These are phyloP conservation scores for Caenorhabditis sp. DNA, from an alignment of 2,888 invertebrate genomes.

Conservation along the genomic window DNA sequence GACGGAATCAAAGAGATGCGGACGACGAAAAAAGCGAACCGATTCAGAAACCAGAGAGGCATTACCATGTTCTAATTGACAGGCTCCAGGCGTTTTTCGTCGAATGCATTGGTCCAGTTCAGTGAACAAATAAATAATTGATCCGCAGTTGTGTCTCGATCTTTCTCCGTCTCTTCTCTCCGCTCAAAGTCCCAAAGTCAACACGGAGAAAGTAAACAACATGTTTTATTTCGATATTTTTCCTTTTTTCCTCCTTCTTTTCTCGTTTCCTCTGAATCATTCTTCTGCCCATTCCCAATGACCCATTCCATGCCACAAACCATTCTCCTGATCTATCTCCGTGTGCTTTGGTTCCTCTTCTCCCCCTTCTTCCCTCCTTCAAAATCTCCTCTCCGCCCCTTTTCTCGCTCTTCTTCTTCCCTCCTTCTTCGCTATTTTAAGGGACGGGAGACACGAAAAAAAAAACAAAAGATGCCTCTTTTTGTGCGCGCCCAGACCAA, in stretches of 20 bases:
- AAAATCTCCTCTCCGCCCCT: neutral
- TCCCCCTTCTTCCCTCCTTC: neutral
- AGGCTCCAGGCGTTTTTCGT: no score
- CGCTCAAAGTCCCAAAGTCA: slow-evolving; percentile 13
- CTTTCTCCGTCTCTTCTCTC: neutral
- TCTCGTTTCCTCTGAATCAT: neutral
- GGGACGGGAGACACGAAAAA: neutral
- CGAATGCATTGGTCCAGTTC: neutral
- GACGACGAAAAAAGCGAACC: neutral
- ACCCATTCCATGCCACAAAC: neutral
- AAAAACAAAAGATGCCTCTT: slow-evolving; percentile 21
- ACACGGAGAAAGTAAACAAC: slow-evolving; percentile 11
- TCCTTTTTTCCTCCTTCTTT: neutral
- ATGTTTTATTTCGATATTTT: neutral
- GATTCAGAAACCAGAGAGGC: neutral
- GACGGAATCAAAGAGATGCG: slow-evolving; percentile 24
- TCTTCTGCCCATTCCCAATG: neutral
- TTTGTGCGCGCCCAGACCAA: slow-evolving; percentile 4
- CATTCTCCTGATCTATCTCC: neutral
- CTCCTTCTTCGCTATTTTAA: neutral
- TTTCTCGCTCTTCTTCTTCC: neutral
- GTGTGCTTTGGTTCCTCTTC: neutral
- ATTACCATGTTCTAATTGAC: slow-evolving; percentile 12
- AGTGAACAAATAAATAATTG: slow-evolving; percentile 50
- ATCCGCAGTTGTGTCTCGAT: slow-evolving; percentile 16